Evolutionary conservation across 2,113 vertebrate species (phyloP), one percentile per base, ranked within the genome.

Genomic region (Clarias macrocephalus): DNA sequence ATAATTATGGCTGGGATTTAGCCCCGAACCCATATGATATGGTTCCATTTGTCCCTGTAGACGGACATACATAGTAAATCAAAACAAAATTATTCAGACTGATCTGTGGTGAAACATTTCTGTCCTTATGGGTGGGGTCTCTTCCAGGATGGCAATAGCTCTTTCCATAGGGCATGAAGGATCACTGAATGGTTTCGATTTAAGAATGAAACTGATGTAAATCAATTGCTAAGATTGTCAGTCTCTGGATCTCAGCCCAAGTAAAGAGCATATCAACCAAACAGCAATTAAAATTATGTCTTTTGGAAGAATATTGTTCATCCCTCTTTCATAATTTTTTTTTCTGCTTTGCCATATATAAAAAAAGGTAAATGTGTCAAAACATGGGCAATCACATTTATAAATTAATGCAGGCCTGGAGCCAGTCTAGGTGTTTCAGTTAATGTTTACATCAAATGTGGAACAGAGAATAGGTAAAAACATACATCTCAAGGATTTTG

Each of bases 11-110:
- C 56, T 79, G 54, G 13, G n/a, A 79, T 60, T 59, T 23, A 30
- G 52, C 28, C 25, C 48, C 25, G 8, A 23, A 9, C 76, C n/a
- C 76, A 30, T 80, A 33, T 33, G 77, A 33, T 80, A 11, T 57
- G 76, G 42, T 0, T 77, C 75, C 75, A 54, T 23, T 75, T 19
- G 68, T 72, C 13, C 3, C 21, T 54, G 48, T 76, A 15, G 23
- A 76, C n/a, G 8, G 23, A 54, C 12, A 7, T 10, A 59, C 18
- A 33, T 28, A 21, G 54, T 80, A 59, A 80, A 80, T 56, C 15
- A 57, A 23, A 30, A 80, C 54, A 80, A 57, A 57, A 28, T 77
- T 77, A 73, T 77, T 77, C 52, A 56, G 15, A 80, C 54, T 80
- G 16, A 80, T 57, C 28, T 57, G n/a, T 11, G 8, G 30, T 9